Percentiles rank a stretch among this genome's conserved stretches.
Evolutionary conservation across 2,113 vertebrate species (phyloP).

Genomic region (Centropus bengalensis): DNA sequence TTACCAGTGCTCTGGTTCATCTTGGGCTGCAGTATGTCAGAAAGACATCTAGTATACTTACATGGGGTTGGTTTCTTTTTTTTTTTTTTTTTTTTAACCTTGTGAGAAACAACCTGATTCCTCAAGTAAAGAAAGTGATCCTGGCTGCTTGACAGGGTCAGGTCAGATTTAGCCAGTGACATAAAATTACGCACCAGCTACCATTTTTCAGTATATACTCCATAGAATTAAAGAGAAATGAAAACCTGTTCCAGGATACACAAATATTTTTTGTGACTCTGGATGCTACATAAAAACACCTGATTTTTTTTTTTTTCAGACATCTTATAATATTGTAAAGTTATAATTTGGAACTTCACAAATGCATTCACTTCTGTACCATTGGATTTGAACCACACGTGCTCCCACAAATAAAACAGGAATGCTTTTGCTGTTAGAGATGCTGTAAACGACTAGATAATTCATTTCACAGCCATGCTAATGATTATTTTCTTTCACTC

Average conservation of each 20-base stretch:
- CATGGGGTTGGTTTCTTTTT: not conserved
- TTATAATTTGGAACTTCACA: not conserved
- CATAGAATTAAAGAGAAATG: not conserved
- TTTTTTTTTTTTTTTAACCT: not conserved
- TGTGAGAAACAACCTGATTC: not conserved
- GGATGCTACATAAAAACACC: not conserved
- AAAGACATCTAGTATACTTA: not conserved
- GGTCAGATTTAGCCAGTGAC: not conserved
- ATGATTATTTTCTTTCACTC: constrained; percentile 65
- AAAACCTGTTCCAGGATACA: not conserved
- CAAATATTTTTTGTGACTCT: not conserved
- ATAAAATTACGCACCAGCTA: not conserved
- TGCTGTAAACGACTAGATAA: constrained; percentile 53
- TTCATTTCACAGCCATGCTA: constrained; percentile 56
- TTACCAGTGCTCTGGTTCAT: not conserved
- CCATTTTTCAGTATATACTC: not conserved
- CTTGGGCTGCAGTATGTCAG: not conserved
- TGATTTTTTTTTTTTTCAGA: not conserved
- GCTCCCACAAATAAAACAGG: constrained; percentile 19
- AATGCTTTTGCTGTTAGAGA: constrained; percentile 27
- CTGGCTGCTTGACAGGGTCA: not conserved
- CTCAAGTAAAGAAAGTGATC: not conserved
- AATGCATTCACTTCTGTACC: not conserved
- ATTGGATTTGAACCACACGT: not conserved
- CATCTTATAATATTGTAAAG: not conserved